Evolutionary conservation across 2,888 invertebrate species (phyloP).

Genomic region (Pseudeuparius sepicola): DNA sequence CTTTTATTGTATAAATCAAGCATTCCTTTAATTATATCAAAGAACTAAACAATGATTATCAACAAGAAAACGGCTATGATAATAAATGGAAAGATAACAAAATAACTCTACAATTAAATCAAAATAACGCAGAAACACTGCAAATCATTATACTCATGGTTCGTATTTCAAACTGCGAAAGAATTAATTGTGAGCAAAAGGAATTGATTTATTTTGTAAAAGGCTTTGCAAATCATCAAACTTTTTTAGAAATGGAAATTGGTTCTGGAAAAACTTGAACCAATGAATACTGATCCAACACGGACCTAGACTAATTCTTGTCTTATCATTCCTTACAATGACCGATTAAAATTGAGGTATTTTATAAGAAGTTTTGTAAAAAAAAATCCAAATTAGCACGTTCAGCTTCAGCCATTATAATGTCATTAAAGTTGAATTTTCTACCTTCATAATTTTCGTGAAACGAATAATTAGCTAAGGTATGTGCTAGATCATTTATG

Average conservation of each 20-base stretch:
- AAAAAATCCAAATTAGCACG: conserved; percentile 8
- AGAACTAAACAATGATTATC: too few relatives aligned
- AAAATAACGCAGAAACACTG: too few relatives aligned
- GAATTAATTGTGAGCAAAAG: conserved; percentile 6
- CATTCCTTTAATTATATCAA: too few relatives aligned
- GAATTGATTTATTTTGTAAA: conserved; percentile 8
- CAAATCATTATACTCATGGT: conserved; percentile 2
- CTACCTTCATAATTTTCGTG: conserved; percentile 8
- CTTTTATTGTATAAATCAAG: conserved; percentile 4
- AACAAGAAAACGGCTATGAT: too few relatives aligned
- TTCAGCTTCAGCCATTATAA: conserved; percentile 8
- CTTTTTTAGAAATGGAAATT: conserved; percentile 7
- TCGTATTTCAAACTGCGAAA: conserved; percentile 6
- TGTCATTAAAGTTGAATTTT: conserved; percentile 13
- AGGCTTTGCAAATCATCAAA: conserved; percentile 7
- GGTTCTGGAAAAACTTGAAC: conserved; percentile 5
- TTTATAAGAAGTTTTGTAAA: conserved; percentile 11
- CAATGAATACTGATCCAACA: conserved; percentile 7
- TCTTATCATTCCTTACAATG: conserved; percentile 5
- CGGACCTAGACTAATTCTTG: conserved; percentile 2
- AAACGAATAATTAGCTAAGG: conserved; percentile 7
- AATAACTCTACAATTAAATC: conserved; percentile 1
- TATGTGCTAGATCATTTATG: conserved; percentile 6
- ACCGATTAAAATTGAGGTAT: conserved; percentile 8
- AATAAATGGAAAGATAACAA: too few relatives aligned